phyloP scores from a whole-genome alignment of 1,140 invertebrate species.

The Drosophila funebris region DNA sequence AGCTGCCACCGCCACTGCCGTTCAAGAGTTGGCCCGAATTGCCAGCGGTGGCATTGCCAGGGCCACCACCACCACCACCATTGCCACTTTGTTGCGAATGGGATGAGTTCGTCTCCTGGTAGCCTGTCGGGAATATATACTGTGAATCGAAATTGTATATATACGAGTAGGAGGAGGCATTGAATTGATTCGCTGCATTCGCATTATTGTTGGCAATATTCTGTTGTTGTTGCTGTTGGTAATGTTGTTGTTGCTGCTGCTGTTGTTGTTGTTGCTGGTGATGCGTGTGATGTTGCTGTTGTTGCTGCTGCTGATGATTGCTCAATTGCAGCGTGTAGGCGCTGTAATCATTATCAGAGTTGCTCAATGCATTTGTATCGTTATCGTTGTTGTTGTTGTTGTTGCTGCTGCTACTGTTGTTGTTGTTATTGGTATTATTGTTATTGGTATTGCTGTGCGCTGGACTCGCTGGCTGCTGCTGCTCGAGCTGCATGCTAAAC shows the following conservation, averaged over 20 bases:
- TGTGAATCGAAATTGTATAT: constrained; percentile 84
- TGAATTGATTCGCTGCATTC: constrained; percentile 76
- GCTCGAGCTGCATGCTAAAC: constrained; percentile 89
- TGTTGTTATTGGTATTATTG: constrained; percentile 75
- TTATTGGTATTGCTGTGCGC: constrained; percentile 84
- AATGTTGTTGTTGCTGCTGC: constrained; percentile 45
- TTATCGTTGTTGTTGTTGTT: constrained; percentile 60
- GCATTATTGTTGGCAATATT: constrained; percentile 63
- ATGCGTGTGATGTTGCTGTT: constrained; percentile 63
- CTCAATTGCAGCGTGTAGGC: constrained; percentile 72
- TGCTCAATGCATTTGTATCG: constrained; percentile 59
- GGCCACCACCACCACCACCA: constrained; percentile 59
- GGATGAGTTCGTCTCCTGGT: constrained; percentile 82
- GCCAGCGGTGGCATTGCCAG: constrained; percentile 25
- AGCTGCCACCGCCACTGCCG: constrained; percentile 28
- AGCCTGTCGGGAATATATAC: constrained; percentile 84
- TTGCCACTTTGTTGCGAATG: constrained; percentile 82
- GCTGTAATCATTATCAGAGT: constrained; percentile 71
- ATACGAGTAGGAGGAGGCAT: constrained; percentile 81
- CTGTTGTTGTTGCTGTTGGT: constrained; percentile 69
- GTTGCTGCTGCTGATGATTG: constrained; percentile 60
- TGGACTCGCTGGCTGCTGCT: constrained; percentile 87
- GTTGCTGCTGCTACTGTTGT: constrained; percentile 77
- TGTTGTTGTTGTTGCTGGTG: constrained; percentile 59
- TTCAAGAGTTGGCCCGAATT: constrained; percentile 47